Evolutionary conservation across 2,888 invertebrate species (phyloP), one percentile per base, ranked within the genome.

Genomic region (Caenorhabditis macrosperma): DNA sequence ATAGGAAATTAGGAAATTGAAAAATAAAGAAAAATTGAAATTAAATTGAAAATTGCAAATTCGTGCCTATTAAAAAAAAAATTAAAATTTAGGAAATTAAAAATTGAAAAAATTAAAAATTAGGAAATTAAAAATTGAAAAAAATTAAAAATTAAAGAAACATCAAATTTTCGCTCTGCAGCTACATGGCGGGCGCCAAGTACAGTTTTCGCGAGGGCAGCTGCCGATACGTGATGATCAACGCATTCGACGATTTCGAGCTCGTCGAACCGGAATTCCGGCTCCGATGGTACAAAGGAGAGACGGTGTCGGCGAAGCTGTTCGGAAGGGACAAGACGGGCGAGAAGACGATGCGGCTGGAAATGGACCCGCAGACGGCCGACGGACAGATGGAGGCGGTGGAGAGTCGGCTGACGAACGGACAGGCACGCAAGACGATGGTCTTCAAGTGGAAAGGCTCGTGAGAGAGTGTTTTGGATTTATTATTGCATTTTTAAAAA

Each of bases 241-340:
- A 15, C 5, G 17, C 28, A 6, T 52, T 50, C 9, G 74, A 74
- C 44, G 79, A 79, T 44, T 79, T 79, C 30, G 79, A 79, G 38
- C 66, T 64, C 17, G 28, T 79, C 22, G 79, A 79, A 35, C 79
- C 79, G 20, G 79, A 79, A n/a, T 79, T 74, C 38, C 61, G 79
- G n/a, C 63, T 79, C 0, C 61, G 79, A 35, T 79, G 55, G 41
- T 74, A 54, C 44, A 24, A 74, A 46, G 64, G 69, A 26, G 33
- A 38, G 17, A 6, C 52, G 28, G 61, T 74, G 26, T 64, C 28
- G 22, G 26, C 22, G 17, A 72, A 72, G 26, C 26, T 63, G 15
- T 26, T 72, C n/a, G 46, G 46, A 17, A 38, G 71, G 5, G 35
- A 50, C 1, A 4, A 20, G 6, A 55, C 55, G 26, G 55, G 26